Conservation (phyloP, 2,113 vertebrate species). For the Trachemys scripta region DNA sequence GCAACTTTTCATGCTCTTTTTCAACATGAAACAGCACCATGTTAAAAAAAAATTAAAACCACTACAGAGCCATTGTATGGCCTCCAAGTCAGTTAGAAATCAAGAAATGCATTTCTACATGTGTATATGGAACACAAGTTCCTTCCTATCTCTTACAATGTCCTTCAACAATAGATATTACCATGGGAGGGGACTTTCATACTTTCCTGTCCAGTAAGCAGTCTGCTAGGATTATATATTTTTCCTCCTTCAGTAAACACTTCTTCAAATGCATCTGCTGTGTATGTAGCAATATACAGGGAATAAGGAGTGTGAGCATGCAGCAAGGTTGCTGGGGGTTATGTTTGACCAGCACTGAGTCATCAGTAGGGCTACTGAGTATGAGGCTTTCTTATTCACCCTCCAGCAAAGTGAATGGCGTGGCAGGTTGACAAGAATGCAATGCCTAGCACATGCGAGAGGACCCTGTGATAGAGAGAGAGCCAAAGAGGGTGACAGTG, state of each 20-base stretch:
- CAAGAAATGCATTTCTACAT: neutral
- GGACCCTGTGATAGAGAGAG: neutral
- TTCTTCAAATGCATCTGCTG: neutral
- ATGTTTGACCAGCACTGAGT: neutral
- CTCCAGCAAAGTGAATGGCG: neutral
- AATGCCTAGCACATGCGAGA: neutral
- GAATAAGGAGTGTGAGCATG: neutral
- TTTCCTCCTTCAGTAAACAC: neutral
- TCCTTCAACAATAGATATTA: neutral
- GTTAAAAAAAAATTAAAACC: conserved; percentile 6
- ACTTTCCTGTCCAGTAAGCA: neutral
- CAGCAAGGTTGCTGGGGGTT: neutral
- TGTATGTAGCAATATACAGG: neutral
- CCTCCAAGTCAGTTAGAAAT: neutral
- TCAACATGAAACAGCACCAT: neutral
- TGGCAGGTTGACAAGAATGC: neutral
- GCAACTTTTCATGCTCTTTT: conserved; percentile 9
- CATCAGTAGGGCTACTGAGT: neutral
- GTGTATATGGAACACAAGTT: neutral
- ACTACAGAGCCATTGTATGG: neutral
- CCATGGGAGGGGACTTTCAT: neutral
- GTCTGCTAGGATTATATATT: neutral
- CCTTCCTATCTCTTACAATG: neutral
- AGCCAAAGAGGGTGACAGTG: neutral
- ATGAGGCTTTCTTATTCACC: neutral